phyloP scores from a whole-genome alignment of 2,113 vertebrate genomes.

The Pterocles burchelli region DNA sequence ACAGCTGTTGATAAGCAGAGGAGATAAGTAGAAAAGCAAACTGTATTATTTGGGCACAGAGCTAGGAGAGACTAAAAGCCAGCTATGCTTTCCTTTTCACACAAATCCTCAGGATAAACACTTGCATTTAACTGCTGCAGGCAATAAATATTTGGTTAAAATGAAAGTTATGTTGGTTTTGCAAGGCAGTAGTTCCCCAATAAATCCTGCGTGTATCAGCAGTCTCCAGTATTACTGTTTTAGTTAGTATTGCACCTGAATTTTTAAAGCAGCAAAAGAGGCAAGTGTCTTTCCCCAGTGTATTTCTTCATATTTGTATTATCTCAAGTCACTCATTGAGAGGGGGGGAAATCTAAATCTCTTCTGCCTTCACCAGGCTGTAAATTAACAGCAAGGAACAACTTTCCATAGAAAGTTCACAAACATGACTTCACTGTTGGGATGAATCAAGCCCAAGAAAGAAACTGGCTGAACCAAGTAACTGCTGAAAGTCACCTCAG shows the following conservation, averaged over 20 bases:
- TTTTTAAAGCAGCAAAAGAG: background rate
- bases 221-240: background rate
- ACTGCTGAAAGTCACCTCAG: background rate
- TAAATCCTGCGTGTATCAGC: background rate
- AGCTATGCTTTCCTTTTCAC: background rate
- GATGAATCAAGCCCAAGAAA: background rate
- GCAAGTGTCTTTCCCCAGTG: background rate
- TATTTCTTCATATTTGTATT: background rate
- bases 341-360: background rate
- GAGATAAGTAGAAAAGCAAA: background rate
- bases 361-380: slow-evolving; percentile 15
- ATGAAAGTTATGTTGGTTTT: background rate
- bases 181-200: background rate
- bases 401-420: background rate
- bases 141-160: background rate
- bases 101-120: background rate
- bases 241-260: background rate
- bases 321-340: background rate
- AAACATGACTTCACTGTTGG: background rate
- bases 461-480: background rate
- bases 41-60: background rate
- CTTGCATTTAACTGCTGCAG: background rate
- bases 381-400: slow-evolving; percentile 20
- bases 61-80: background rate
- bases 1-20: background rate